These are phyloP conservation scores for Lacerta agilis DNA, from an alignment of 2,797 vertebrate genomes.

Conservation along the genomic window DNA sequence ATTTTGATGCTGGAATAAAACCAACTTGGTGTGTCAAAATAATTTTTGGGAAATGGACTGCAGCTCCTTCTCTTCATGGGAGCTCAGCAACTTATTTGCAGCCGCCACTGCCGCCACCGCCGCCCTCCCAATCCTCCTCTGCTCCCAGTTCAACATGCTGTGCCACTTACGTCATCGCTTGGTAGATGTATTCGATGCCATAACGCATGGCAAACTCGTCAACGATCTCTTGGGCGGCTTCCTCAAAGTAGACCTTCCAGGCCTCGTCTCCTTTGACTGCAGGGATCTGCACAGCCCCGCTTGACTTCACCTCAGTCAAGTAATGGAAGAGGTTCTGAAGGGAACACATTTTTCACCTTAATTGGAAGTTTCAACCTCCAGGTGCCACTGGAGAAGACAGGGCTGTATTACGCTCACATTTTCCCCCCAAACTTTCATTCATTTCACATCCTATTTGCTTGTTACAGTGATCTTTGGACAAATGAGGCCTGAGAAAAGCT, in stretches of 20 bases:
- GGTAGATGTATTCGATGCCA: slow-evolving; percentile 97
- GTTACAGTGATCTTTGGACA: not conserved
- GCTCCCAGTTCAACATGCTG: not conserved
- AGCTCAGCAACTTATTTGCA: not conserved
- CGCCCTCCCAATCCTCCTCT: no score
- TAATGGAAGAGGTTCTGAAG: slow-evolving; percentile 94
- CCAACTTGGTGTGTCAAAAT: slow-evolving; percentile 28
- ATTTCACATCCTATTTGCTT: not conserved
- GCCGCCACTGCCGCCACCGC: not conserved
- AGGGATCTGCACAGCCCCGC: slow-evolving; percentile 92
- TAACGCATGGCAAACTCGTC: slow-evolving; percentile 98
- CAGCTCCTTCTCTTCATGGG: not conserved
- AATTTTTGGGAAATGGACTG: not conserved
- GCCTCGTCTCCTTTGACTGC: slow-evolving; percentile 95
- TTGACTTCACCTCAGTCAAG: slow-evolving; percentile 91
- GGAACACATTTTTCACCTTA: slow-evolving; percentile 53
- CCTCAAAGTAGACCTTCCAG: slow-evolving; percentile 98
- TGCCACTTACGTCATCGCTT: slow-evolving; percentile 97
- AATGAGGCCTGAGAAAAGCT: not conserved
- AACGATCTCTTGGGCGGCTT: slow-evolving; percentile 95
- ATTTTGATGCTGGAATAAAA: slow-evolving; percentile 33
- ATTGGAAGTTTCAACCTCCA: slow-evolving; percentile 12
- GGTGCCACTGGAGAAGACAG: slow-evolving; percentile 23
- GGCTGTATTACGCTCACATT: not conserved
- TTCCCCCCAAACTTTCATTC: not conserved